These are phyloP conservation scores for Amblyjoppa proteus DNA, from an alignment of 2,888 invertebrate species.

Conservation along the genomic window DNA sequence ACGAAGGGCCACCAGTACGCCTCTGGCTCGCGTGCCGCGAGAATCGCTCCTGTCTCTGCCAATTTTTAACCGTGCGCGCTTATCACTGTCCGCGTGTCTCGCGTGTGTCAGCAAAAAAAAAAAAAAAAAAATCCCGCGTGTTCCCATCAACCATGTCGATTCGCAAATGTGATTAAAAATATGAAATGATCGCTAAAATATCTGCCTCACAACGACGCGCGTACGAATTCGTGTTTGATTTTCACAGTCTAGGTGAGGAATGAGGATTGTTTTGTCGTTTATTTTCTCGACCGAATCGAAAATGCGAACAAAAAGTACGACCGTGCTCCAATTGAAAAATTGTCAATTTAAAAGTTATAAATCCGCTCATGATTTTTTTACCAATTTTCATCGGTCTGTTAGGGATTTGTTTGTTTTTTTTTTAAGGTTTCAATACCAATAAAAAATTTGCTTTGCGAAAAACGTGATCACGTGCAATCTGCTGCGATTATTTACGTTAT, in stretches of 20 bases:
- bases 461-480: background rate
- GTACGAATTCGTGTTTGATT: constrained; percentile 13
- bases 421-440: background rate
- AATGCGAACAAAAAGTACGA: background rate
- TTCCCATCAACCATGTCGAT: background rate
- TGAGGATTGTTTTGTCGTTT: background rate
- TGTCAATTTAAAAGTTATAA: background rate
- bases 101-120: constrained; percentile 6
- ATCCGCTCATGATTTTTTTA: background rate
- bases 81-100: constrained; percentile 31
- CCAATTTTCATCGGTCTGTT: background rate
- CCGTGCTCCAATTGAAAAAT: background rate
- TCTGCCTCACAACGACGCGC: background rate
- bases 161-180: constrained; percentile 14
- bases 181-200: constrained; percentile 20
- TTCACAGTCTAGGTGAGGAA: constrained; percentile 1
- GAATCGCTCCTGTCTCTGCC: constrained; percentile 33
- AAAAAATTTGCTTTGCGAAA: background rate
- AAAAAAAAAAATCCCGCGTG: constrained; percentile 7
- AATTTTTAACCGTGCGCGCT: background rate
- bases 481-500: background rate
- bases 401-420: background rate
- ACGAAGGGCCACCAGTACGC: constrained; percentile 78
- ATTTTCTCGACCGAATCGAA: background rate
- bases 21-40: constrained; percentile 76